Percentiles rank a stretch among this genome's conserved stretches.
Evolutionary conservation across 2,888 invertebrate species (phyloP).

Genomic region (Dicyrtomina minuta): DNA sequence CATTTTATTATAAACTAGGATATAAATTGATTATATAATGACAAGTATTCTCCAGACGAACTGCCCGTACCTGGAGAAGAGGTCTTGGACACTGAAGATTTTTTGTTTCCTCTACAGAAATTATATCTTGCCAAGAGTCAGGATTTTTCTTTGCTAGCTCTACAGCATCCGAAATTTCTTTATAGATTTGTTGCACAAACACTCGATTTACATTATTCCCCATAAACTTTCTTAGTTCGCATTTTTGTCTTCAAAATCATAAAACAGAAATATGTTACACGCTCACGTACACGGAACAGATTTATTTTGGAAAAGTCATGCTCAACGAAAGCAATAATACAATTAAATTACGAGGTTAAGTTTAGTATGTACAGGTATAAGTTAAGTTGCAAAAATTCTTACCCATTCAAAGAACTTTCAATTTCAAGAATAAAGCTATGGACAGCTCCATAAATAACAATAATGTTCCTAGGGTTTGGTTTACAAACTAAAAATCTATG

Average conservation of each 20-base stretch:
- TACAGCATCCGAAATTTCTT: conserved; percentile 66
- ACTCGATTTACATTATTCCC: conserved; percentile 83
- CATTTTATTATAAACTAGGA: not conserved
- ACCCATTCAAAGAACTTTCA: conserved; percentile 62
- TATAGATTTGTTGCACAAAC: conserved; percentile 76
- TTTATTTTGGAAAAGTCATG: conserved; percentile 13
- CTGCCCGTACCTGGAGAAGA: conserved; percentile 62
- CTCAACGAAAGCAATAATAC: not conserved
- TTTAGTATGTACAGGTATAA: not conserved
- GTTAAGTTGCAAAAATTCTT: too few species aligned
- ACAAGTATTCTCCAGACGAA: not conserved
- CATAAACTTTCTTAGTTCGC: conserved; percentile 79
- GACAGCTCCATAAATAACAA: conserved; percentile 78
- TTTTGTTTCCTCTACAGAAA: conserved; percentile 69
- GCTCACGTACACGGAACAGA: not conserved
- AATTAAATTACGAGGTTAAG: not conserved
- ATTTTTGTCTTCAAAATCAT: conserved; percentile 60
- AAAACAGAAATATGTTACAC: conserved; percentile 7
- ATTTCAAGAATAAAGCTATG: conserved; percentile 82
- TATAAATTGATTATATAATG: conserved; percentile 5
- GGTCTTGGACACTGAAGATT: conserved; percentile 66
- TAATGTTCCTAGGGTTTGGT: conserved; percentile 71
- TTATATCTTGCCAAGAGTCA: conserved; percentile 77
- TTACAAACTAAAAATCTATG: conserved; percentile 72
- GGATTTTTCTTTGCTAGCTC: conserved; percentile 72